phyloP scores from a whole-genome alignment of 2,888 invertebrate species.

The Dolomedes plantarius region DNA sequence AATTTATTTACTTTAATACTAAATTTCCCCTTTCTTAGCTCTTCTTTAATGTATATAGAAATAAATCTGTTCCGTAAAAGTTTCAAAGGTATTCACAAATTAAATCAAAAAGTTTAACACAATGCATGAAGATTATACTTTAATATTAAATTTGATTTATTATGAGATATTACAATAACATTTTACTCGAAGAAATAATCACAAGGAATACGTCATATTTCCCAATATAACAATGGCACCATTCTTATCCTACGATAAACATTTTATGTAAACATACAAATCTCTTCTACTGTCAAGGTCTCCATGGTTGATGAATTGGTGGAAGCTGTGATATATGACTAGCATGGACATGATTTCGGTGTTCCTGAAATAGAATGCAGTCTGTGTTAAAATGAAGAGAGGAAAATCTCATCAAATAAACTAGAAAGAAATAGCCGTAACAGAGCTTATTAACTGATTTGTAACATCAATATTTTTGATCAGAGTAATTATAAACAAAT shows the following conservation, averaged over 20 bases:
- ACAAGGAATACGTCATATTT: background rate
- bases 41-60: no score
- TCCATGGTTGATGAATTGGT: constrained; percentile 63
- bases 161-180: background rate
- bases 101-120: no score
- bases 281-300: constrained; percentile 14
- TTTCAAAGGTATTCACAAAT: no score
- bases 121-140: background rate
- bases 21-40: no score
- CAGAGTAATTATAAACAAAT: no score
- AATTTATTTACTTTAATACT: no score
- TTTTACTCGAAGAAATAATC: background rate
- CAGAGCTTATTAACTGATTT: no score
- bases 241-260: background rate
- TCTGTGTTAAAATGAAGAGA: background rate
- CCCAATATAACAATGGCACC: background rate
- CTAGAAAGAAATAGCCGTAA: no score
- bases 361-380: constrained; percentile 35
- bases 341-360: constrained; percentile 30
- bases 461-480: no score
- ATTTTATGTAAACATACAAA: background rate
- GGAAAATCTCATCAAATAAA: background rate
- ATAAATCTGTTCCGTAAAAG: no score
- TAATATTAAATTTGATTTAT: background rate
- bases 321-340: constrained; percentile 47